Conservation (phyloP, 2,797 vertebrate species). For the Acrossocheilus wenchowensis region DNA sequence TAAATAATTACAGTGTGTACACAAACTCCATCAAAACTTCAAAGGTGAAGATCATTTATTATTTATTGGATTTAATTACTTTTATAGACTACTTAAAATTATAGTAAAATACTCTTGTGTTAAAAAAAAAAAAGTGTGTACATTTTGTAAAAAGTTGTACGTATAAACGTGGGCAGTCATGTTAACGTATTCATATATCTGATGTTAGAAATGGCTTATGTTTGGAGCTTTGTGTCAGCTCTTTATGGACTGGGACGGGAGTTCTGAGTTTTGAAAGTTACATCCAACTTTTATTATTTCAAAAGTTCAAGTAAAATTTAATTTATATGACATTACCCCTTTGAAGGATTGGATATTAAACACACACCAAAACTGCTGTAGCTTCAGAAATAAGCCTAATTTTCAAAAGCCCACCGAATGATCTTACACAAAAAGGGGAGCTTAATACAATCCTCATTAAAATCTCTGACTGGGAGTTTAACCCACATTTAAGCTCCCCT, state of each 20-base stretch:
- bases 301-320: neutral
- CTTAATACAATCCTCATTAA: slow-evolving; percentile 13
- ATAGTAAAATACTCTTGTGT: neutral
- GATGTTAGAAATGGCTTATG: neutral
- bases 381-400: slow-evolving; percentile 16
- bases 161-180: neutral
- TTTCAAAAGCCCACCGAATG: neutral
- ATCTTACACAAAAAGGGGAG: slow-evolving; percentile 6
- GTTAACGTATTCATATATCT: neutral
- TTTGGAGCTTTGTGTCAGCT: neutral
- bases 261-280: neutral
- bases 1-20: neutral
- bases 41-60: neutral
- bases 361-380: slow-evolving; percentile 1
- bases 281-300: slow-evolving; percentile 1
- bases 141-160: no score
- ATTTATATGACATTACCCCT: neutral
- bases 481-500: slow-evolving; percentile 22
- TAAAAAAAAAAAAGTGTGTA: neutral
- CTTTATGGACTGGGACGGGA: neutral
- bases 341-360: neutral
- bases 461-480: slow-evolving; percentile 27
- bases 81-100: no score
- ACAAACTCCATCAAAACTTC: neutral
- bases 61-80: neutral